Percentiles rank a stretch among this genome's conserved stretches.
phyloP scores from a whole-genome alignment of 1,140 invertebrate genomes.

The Zeugodacus cucurbitae region DNA sequence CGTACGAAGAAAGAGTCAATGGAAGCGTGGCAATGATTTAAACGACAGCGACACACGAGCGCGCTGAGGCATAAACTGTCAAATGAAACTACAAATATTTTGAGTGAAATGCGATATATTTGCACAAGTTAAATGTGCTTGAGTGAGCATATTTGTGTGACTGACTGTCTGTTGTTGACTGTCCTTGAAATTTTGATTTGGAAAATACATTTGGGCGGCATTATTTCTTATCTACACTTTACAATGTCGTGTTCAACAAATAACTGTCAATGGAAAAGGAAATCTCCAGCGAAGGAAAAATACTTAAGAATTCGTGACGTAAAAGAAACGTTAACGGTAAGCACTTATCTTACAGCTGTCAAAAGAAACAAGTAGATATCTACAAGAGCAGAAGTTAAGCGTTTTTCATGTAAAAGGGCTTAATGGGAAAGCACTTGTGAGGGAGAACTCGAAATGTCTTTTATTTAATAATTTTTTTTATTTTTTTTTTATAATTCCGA shows the following conservation, averaged over 20 bases:
- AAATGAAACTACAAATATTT: constrained; percentile 1
- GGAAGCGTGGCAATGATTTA: neutral
- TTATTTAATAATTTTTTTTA: no score
- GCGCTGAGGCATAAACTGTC: neutral
- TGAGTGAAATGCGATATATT: neutral
- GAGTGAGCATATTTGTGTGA: no score
- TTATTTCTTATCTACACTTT: neutral
- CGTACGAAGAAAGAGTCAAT: neutral
- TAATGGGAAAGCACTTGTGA: no score
- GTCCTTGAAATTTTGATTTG: neutral
- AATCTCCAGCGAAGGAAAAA: neutral
- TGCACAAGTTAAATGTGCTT: neutral
- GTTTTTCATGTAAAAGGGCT: no score
- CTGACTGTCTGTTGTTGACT: neutral
- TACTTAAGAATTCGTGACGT: neutral
- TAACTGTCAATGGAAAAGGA: neutral
- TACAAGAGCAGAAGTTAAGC: no score
- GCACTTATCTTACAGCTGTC: neutral
- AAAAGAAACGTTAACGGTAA: no score
- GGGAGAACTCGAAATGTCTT: no score
- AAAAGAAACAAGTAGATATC: no score
- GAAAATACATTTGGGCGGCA: neutral
- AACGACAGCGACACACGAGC: neutral
- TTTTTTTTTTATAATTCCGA: no score
- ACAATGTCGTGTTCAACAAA: neutral